Percentiles rank a stretch among this genome's conserved stretches.
Evolutionary conservation across 2,888 invertebrate genomes (phyloP).

Genomic region (Diarsia brunnea): DNA sequence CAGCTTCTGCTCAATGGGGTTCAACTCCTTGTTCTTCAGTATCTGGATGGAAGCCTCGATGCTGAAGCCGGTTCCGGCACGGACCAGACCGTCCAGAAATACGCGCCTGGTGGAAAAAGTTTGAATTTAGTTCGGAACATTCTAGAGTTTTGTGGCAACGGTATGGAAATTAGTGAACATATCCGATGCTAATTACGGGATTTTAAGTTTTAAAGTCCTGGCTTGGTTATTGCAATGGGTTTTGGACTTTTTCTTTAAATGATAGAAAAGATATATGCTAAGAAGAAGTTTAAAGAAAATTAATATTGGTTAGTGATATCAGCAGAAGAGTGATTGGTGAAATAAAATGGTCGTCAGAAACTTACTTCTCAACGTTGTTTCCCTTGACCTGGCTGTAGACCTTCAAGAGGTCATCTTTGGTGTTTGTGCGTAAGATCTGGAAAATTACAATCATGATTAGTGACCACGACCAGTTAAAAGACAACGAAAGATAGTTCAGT

Average conservation of each 20-base stretch:
- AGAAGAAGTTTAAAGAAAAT: neutral
- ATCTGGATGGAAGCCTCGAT: slow-evolving; percentile 93
- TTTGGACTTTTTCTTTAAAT: neutral
- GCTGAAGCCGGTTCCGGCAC: slow-evolving; percentile 94
- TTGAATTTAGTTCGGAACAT: neutral
- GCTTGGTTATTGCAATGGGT: neutral
- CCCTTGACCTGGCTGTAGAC: slow-evolving; percentile 92
- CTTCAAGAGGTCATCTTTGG: slow-evolving; percentile 93
- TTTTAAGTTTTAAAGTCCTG: neutral
- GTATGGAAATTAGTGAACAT: neutral
- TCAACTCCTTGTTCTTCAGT: slow-evolving; percentile 92
- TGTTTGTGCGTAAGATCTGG: slow-evolving; percentile 92
- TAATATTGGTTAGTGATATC: no score
- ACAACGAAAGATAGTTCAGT: neutral
- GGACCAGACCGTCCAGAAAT: slow-evolving; percentile 95
- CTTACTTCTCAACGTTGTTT: slow-evolving; percentile 91
- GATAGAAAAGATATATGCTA: neutral
- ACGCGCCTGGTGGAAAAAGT: slow-evolving; percentile 90
- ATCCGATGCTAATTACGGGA: neutral
- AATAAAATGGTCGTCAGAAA: slow-evolving; percentile 24
- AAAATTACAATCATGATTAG: slow-evolving; percentile 70
- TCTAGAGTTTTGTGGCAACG: no score
- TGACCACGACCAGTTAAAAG: neutral
- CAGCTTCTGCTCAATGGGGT: slow-evolving; percentile 89
- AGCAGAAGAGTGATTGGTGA: neutral